Conservation (phyloP, 2,797 vertebrate genomes). For the Periophthalmus magnuspinnatus region DNA sequence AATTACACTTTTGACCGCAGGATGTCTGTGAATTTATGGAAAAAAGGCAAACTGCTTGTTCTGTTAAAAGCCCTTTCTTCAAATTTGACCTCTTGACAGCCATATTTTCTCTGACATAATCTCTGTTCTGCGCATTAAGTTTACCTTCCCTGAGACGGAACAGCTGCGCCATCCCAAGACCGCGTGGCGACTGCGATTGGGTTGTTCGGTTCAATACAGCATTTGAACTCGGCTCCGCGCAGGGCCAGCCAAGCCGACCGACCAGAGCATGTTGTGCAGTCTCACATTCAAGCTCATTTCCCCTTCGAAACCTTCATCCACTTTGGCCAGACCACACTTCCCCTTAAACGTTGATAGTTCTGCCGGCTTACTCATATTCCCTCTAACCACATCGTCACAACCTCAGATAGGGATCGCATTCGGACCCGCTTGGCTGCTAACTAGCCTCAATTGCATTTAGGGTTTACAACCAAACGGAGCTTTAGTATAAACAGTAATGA, state of each 20-base stretch:
- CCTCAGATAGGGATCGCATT: constrained; percentile 70
- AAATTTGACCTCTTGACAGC: constrained; percentile 21
- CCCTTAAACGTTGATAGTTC: constrained; percentile 57
- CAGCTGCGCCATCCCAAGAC: constrained; percentile 52
- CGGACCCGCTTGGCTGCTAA: constrained; percentile 64
- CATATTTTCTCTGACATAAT: constrained; percentile 49
- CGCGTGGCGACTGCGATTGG: constrained; percentile 38
- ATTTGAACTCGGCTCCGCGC: constrained; percentile 50
- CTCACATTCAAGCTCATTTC: constrained; percentile 62
- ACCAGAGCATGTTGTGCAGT: constrained; percentile 51
- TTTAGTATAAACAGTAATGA: constrained; percentile 69
- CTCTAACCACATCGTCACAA: constrained; percentile 49
- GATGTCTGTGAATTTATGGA: constrained; percentile 17
- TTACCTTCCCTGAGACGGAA: constrained; percentile 48
- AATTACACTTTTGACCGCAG: constrained; percentile 27
- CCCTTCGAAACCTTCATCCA: constrained; percentile 71
- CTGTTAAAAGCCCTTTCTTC: constrained; percentile 10
- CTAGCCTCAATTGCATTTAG: constrained; percentile 61
- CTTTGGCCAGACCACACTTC: constrained; percentile 74
- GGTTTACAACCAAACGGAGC: constrained; percentile 53
- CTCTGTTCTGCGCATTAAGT: constrained; percentile 42
- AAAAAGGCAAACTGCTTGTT: constrained; percentile 7
- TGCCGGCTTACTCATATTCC: constrained; percentile 58
- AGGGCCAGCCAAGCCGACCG: constrained; percentile 47
- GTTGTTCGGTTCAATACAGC: constrained; percentile 43